Percentiles rank a stretch among this genome's conserved stretches.
Evolutionary conservation across 2,113 vertebrate species (phyloP).

Genomic region (Alligator sinensis): DNA sequence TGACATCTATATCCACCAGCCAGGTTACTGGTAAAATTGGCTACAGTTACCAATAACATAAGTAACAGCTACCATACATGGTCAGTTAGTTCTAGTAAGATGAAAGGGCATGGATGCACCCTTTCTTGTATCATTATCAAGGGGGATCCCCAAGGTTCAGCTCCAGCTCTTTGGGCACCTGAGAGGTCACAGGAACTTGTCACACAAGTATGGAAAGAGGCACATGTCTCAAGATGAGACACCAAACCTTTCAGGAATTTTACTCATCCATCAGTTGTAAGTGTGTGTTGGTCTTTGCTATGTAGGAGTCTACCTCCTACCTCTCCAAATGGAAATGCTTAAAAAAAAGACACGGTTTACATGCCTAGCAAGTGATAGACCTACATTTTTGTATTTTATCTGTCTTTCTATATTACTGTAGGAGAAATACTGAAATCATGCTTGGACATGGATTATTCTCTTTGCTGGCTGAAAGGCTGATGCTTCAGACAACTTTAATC

Average conservation of each 20-base stretch:
- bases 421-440: constrained; percentile 98
- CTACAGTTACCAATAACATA: accelerated
- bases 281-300: background rate
- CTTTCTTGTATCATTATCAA: background rate
- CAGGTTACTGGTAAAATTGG: background rate
- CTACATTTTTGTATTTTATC: background rate
- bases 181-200: accelerated
- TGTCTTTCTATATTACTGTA: constrained; percentile 71
- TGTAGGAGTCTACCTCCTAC: background rate
- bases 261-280: background rate
- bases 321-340: background rate
- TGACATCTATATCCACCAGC: too few species aligned
- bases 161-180: background rate
- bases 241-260: background rate
- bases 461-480: constrained; percentile 92
- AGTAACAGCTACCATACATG: background rate
- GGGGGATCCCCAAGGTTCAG: background rate
- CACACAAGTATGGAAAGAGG: background rate
- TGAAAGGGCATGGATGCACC: background rate
- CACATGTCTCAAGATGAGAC: background rate
- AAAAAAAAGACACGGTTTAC: background rate
- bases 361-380: background rate
- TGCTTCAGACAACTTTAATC: constrained; percentile 92
- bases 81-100: background rate
- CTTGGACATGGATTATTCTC: constrained; percentile 95